Percentiles rank a stretch among this genome's conserved stretches.
Conservation (phyloP, 2,113 vertebrate species). For the Platysternon megacephalum region DNA sequence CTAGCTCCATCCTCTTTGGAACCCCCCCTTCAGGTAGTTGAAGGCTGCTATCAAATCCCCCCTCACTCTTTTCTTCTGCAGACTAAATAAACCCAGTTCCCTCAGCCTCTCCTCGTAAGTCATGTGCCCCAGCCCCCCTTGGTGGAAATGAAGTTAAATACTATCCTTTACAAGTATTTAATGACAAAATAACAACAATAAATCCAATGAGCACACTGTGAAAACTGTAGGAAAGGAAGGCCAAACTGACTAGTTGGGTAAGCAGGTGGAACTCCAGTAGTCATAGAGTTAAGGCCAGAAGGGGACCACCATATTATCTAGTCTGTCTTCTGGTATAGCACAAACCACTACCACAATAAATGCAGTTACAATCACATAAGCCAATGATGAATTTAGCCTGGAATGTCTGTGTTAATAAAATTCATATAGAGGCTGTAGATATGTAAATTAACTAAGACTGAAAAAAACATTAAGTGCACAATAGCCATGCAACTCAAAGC, state of each 20-base stretch:
- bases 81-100: no score
- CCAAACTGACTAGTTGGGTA: background rate
- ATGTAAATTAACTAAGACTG: background rate
- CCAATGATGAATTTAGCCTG: background rate
- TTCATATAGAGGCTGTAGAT: background rate
- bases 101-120: no score
- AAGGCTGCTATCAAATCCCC: no score
- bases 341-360: background rate
- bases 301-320: background rate
- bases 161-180: background rate
- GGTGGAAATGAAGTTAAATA: background rate
- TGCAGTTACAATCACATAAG: no score
- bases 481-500: background rate
- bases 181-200: background rate
- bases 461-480: background rate
- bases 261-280: background rate
- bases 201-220: background rate
- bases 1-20: no score
- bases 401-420: background rate
- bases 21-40: no score
- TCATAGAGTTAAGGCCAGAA: background rate
- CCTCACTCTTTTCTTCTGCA: no score
- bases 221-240: background rate
- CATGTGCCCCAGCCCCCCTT: background rate
- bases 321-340: background rate